A percentile compares a stretch with the other conserved stretches of the same genome.
Conservation (phyloP, 2,888 invertebrate species). For the Parapristionchus giblindavisi region DNA sequence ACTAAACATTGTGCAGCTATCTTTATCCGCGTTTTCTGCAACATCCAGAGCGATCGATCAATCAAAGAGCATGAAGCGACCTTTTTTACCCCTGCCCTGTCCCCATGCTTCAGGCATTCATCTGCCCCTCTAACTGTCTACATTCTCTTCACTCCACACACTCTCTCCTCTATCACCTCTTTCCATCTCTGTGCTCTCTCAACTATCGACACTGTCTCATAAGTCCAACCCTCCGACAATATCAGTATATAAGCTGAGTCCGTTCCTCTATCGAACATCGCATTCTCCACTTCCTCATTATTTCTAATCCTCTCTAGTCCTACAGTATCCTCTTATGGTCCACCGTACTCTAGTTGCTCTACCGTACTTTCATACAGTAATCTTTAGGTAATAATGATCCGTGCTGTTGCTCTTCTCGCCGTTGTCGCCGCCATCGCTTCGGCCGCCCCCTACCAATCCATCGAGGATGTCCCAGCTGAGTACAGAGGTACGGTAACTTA, state of each 20-base stretch:
- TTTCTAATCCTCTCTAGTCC: background rate
- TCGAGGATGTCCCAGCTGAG: conserved; percentile 63
- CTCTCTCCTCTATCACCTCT: background rate
- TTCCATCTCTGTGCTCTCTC: conserved; percentile 4
- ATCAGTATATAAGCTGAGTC: background rate
- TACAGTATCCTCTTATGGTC: background rate
- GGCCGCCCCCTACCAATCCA: conserved; percentile 54
- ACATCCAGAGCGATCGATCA: too few relatives aligned
- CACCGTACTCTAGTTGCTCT: background rate
- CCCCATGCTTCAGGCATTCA: background rate
- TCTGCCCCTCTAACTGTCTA: background rate
- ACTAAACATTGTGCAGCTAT: too few relatives aligned
- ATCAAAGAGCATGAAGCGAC: too few relatives aligned
- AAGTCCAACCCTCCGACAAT: background rate
- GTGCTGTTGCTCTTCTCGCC: conserved; percentile 48
- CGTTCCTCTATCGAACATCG: background rate
- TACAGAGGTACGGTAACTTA: conserved; percentile 55
- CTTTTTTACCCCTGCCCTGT: too few relatives aligned
- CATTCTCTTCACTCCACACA: background rate
- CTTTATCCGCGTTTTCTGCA: too few relatives aligned
- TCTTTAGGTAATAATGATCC: conserved; percentile 45
- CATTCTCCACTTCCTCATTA: background rate
- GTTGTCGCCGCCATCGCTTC: conserved; percentile 50
- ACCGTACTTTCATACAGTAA: background rate
- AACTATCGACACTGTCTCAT: background rate